Percentiles rank a stretch among this genome's conserved stretches.
Conservation (phyloP, 2,797 vertebrate species). For the Ispidina picta region DNA sequence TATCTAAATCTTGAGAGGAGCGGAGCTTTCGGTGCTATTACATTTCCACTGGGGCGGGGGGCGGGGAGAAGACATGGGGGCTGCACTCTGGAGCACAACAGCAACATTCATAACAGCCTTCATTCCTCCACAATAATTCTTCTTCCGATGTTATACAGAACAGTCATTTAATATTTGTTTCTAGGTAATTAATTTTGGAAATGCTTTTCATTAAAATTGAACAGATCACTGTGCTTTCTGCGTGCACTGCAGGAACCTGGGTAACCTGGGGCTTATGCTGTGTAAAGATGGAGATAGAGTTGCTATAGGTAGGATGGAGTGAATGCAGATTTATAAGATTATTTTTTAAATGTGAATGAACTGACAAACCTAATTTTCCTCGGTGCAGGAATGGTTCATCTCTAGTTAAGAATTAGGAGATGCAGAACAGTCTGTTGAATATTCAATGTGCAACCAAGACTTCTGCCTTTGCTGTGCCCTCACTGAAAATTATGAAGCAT, state of each 20-base stretch:
- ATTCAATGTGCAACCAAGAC: not conserved
- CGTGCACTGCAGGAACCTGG: not conserved
- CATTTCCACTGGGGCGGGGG: not conserved
- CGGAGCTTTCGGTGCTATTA: accelerated
- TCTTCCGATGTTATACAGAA: not conserved
- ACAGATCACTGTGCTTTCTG: not conserved
- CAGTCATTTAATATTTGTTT: slow-evolving; percentile 33
- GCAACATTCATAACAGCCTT: not conserved
- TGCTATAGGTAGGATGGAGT: not conserved
- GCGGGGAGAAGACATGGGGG: not conserved
- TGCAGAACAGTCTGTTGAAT: not conserved
- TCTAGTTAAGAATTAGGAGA: slow-evolving; percentile 11
- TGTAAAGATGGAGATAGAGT: not conserved
- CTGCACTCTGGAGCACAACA: not conserved
- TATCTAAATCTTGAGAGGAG: not conserved
- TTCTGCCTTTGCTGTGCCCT: not conserved
- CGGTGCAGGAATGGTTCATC: not conserved
- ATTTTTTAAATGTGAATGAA: not conserved
- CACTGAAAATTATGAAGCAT: not conserved
- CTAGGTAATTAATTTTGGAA: slow-evolving; percentile 43
- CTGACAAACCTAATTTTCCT: not conserved
- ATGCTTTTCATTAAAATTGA: slow-evolving; percentile 6
- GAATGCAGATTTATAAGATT: not conserved
- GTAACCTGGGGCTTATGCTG: not conserved
- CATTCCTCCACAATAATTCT: not conserved